Conservation (phyloP, 2,797 vertebrate species). For the Tadarida brasiliensis region DNA sequence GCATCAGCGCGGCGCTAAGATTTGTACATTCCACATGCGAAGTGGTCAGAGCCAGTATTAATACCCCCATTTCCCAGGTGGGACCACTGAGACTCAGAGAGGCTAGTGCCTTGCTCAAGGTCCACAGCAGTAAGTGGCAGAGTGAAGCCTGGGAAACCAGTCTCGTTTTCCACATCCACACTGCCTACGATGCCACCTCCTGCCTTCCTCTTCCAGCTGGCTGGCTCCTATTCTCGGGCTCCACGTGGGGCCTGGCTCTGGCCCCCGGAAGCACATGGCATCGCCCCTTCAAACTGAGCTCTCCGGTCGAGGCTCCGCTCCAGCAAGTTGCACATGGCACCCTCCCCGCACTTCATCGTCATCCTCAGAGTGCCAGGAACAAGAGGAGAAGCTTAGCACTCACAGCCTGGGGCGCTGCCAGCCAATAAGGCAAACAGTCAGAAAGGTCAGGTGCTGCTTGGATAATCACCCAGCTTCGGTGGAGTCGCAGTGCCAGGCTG, state of each 20-base stretch:
- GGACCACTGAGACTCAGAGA: not conserved
- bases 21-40: not conserved
- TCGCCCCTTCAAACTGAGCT: not conserved
- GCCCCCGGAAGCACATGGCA: not conserved
- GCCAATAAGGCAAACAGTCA: not conserved
- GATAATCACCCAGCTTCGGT: not conserved
- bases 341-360: not conserved
- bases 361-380: not conserved
- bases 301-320: not conserved
- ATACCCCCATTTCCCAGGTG: not conserved
- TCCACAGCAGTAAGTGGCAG: not conserved
- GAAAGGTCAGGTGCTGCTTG: not conserved
- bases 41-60: not conserved
- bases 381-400: not conserved
- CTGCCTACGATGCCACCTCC: not conserved
- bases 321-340: rapidly evolving
- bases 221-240: not conserved
- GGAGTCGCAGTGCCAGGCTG: not conserved
- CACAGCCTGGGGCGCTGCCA: not conserved
- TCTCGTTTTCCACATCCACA: not conserved
- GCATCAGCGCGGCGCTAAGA: rapidly evolving
- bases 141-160: not conserved
- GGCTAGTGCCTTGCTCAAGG: not conserved
- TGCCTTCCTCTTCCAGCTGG: not conserved
- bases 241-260: not conserved